Evolutionary conservation across 2,113 vertebrate species (phyloP).

Genomic region (Natator depressus): DNA sequence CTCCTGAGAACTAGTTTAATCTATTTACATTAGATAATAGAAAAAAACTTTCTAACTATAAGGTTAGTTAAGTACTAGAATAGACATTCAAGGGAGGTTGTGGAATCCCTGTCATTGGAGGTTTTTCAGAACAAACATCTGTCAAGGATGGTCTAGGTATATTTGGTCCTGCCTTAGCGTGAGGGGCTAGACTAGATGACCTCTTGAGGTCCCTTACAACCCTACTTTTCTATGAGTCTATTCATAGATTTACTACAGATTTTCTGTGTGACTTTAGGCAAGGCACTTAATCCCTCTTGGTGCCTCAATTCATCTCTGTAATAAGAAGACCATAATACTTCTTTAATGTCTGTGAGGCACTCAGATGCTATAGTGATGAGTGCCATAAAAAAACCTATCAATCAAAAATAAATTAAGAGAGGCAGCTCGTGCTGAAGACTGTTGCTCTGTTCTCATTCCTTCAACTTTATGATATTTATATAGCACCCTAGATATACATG

Average conservation of each 20-base stretch:
- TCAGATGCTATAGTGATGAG: accelerated
- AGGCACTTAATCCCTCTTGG: not conserved
- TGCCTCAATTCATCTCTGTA: not conserved
- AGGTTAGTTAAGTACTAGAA: not conserved
- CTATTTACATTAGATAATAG: not conserved
- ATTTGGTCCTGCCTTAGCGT: not conserved
- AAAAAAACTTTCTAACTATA: not conserved
- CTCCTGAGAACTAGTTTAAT: not conserved
- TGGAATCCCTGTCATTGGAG: not conserved
- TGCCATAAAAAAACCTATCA: not conserved
- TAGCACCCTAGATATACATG: no score
- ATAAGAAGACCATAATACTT: not conserved
- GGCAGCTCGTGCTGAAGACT: accelerated
- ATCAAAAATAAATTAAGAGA: constrained; percentile 7
- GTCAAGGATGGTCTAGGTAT: not conserved
- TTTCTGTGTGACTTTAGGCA: not conserved
- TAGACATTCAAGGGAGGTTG: not conserved
- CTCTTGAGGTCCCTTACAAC: not conserved
- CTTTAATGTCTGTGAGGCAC: not conserved
- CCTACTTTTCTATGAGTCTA: not conserved
- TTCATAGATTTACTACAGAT: accelerated
- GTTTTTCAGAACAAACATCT: not conserved
- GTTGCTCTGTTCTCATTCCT: not conserved
- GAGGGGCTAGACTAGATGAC: not conserved
- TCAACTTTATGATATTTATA: not conserved